Evolutionary conservation across 2,113 vertebrate genomes (phyloP).

Genomic region (Pan paniscus): DNA sequence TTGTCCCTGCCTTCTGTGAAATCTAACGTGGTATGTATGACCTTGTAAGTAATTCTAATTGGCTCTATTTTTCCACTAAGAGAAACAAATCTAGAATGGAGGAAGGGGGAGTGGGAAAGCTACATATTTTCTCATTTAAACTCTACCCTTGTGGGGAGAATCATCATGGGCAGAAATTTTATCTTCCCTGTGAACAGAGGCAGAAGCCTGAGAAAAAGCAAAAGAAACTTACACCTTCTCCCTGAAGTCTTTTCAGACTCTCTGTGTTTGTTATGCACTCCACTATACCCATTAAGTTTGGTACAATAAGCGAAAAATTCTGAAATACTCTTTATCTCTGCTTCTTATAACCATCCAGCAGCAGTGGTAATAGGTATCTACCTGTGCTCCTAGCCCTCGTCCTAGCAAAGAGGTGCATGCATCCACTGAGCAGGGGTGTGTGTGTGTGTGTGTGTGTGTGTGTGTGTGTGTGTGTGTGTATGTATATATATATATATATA

Average conservation of each 20-base stretch:
- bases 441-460: no score
- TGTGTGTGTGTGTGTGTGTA: no score
- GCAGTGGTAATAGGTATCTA: neutral
- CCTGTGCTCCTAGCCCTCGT: neutral
- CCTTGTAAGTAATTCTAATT: conserved; percentile 4
- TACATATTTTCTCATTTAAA: neutral
- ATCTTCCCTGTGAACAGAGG: neutral
- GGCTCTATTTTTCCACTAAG: neutral
- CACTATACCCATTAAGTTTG: neutral
- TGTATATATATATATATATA: no score
- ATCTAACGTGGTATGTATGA: neutral
- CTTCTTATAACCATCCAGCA: neutral
- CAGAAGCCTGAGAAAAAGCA: neutral
- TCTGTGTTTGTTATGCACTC: neutral
- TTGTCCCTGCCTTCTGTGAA: neutral
- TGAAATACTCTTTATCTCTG: neutral
- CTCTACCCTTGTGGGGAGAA: neutral
- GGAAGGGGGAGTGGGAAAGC: neutral
- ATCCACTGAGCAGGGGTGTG: no score
- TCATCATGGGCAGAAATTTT: neutral
- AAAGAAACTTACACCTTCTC: neutral
- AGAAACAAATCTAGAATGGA: conserved; percentile 9
- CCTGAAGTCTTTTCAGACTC: neutral
- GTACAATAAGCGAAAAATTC: neutral
- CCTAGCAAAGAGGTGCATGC: neutral